Evolutionary conservation across 2,888 invertebrate species (phyloP).

Genomic region (Erebia palarica): DNA sequence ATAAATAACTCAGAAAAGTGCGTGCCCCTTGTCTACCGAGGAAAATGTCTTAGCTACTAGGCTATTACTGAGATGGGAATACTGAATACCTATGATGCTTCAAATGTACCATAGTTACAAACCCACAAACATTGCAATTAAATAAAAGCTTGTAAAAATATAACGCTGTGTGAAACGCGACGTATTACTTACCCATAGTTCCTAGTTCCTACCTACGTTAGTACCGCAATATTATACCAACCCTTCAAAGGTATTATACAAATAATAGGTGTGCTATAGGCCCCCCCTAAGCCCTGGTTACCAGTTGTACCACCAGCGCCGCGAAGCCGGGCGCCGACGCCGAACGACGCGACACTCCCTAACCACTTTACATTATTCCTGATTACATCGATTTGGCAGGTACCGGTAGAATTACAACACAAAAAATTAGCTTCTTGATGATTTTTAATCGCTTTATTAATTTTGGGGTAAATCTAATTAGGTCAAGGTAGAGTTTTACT

Average conservation of each 20-base stretch:
- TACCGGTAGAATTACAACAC: conserved; percentile 9
- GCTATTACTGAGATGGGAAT: too few species aligned
- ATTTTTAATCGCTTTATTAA: conserved; percentile 35
- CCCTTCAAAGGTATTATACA: not conserved
- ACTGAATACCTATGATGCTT: too few species aligned
- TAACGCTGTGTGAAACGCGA: too few species aligned
- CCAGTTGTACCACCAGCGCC: conserved; percentile 31
- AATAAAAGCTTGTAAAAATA: too few species aligned
- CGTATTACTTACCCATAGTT: too few species aligned
- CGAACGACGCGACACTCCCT: conserved; percentile 43
- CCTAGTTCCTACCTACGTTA: too few species aligned
- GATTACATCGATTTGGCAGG: conserved; percentile 43
- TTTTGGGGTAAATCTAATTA: not conserved
- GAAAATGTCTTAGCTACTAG: too few species aligned
- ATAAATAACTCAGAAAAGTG: too few species aligned
- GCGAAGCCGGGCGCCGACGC: conserved; percentile 43
- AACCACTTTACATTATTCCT: conserved; percentile 44
- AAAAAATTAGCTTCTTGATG: conserved; percentile 13
- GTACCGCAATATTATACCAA: not conserved
- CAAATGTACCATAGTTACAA: too few species aligned
- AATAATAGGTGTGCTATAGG: not conserved
- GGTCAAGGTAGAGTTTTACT: not conserved
- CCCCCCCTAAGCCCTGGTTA: conserved; percentile 19
- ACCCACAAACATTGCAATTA: too few species aligned
- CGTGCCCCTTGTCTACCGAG: too few species aligned